Percentiles rank a stretch among this genome's conserved stretches.
These are phyloP conservation scores for Onychorhynchus coronatus DNA, from an alignment of 2,113 vertebrate genomes.

Conservation along the genomic window DNA sequence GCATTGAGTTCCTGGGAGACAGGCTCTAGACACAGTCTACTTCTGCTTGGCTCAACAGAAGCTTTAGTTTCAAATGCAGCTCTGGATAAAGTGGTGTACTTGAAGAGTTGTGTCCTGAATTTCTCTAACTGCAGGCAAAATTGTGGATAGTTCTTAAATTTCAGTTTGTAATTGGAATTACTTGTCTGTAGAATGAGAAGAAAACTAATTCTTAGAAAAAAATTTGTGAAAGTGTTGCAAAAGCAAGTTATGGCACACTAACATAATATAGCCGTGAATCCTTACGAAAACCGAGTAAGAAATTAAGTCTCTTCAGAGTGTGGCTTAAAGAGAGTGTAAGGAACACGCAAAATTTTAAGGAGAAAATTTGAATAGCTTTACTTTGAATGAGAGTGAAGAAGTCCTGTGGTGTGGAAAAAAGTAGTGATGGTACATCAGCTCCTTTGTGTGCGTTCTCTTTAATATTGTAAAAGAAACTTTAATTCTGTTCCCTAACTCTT, in stretches of 20 bases:
- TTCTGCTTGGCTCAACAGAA: neutral
- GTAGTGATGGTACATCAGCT: neutral
- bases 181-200: neutral
- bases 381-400: neutral
- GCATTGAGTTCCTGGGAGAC: neutral
- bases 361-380: neutral
- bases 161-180: neutral
- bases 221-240: neutral
- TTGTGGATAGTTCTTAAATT: neutral
- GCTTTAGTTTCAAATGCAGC: neutral
- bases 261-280: neutral
- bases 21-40: neutral
- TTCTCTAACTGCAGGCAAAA: neutral
- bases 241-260: rapidly evolving
- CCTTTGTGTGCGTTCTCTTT: neutral
- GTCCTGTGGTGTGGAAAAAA: neutral
- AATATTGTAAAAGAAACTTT: neutral
- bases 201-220: neutral
- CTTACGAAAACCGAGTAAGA: neutral
- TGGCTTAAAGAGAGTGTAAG: neutral
- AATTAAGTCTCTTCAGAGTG: neutral
- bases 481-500: neutral
- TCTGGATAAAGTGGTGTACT: neutral
- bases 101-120: neutral
- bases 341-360: neutral